A percentile compares a stretch with the other conserved stretches of the same genome.
Evolutionary conservation across 2,113 vertebrate species (phyloP).

Genomic region (Thunnus maccoyii): DNA sequence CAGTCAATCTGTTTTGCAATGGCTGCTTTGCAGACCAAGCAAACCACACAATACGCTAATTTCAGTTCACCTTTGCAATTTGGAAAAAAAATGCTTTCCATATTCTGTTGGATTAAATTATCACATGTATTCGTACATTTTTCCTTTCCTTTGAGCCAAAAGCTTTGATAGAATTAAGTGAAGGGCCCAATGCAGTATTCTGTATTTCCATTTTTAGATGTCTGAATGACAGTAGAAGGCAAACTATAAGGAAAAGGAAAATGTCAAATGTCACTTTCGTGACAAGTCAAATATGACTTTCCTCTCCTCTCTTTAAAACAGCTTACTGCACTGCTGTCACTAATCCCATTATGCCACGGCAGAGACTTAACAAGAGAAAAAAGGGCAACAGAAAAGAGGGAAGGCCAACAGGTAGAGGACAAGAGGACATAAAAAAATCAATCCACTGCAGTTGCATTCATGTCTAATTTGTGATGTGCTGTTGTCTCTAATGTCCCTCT

Average conservation of each 20-base stretch:
- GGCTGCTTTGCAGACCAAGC: no score
- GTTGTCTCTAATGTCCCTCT: no score
- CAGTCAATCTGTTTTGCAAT: no score
- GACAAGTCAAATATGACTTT: not conserved
- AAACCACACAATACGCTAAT: no score
- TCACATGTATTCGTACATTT: no score
- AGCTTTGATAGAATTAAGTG: no score
- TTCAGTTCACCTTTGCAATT: no score
- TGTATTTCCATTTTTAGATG: not conserved
- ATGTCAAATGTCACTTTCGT: slow-evolving; percentile 6
- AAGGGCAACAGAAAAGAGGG: not conserved
- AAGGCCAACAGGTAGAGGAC: not conserved
- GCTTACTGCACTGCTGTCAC: not conserved
- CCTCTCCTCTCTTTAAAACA: not conserved
- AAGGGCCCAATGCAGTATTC: no score
- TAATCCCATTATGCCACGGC: not conserved
- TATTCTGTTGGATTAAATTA: no score
- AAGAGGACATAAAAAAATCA: not conserved
- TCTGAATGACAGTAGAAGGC: not conserved
- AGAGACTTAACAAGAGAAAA: no score
- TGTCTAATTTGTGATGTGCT: not conserved
- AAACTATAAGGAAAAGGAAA: not conserved
- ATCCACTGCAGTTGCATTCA: not conserved
- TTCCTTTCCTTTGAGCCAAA: no score
- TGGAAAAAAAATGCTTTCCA: no score